Evolutionary conservation across 2,888 invertebrate genomes (phyloP).

Genomic region (Oscheius myriophilus): DNA sequence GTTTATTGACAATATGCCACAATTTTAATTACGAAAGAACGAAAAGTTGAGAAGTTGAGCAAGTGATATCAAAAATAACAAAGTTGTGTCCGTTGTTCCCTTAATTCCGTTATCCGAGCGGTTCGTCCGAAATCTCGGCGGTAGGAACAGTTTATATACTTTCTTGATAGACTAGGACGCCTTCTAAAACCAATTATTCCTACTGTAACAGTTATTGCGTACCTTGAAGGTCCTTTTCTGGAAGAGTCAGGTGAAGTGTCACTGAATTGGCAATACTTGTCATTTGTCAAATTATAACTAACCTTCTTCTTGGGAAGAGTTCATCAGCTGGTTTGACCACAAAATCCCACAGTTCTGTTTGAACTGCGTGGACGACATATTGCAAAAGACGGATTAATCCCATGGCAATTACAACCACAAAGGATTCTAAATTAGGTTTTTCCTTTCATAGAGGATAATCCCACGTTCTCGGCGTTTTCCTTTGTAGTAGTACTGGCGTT

Average conservation of each 20-base stretch:
- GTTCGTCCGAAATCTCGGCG: conserved; percentile 33
- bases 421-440: conserved; percentile 35
- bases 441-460: not conserved
- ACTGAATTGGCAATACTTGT: not conserved
- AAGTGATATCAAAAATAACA: conserved; percentile 24
- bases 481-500: conserved; percentile 26
- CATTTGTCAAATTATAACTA: too few relatives aligned
- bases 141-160: conserved; percentile 21
- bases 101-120: conserved; percentile 22
- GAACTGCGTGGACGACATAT: conserved; percentile 42
- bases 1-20: not conserved
- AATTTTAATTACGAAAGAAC: not conserved
- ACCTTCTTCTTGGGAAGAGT: conserved; percentile 34
- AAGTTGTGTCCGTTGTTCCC: conserved; percentile 27
- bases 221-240: not conserved
- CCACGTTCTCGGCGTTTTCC: conserved; percentile 46
- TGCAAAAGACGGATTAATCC: conserved; percentile 38
- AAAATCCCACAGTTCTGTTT: conserved; percentile 54
- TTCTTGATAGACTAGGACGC: conserved; percentile 14
- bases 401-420: conserved; percentile 38
- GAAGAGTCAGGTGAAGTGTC: not conserved
- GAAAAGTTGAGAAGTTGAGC: too few relatives aligned
- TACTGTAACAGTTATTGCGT: not conserved
- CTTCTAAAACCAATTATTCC: conserved; percentile 13
- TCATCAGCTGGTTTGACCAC: conserved; percentile 56